Evolutionary conservation across 1,140 invertebrate species (phyloP), one percentile per base, ranked within the genome.

Genomic region (Trachelipus rathkii): DNA sequence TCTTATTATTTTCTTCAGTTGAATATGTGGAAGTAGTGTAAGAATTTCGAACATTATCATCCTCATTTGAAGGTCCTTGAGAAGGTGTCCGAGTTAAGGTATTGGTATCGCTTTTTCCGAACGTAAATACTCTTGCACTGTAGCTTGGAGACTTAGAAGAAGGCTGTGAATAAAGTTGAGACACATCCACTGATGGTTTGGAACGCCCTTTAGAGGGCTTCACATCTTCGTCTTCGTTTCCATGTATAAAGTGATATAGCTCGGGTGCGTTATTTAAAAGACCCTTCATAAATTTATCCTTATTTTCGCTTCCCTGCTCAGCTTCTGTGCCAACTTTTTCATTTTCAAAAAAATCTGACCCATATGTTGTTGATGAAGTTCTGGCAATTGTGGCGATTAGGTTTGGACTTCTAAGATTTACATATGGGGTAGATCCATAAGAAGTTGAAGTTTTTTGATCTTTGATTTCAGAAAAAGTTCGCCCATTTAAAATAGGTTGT

Each of bases 211-310:
- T 76, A 24, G 75, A 71, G 13, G 72, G 74, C 13, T 78, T 74
- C 7, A 69, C 50, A 21, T 73, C 77, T 19, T 76, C 79, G n/a
- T 76, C 76, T n/a, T 91, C 90, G 75, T 88, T 85, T 23, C 89
- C 90, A 82, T 89, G 90, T 75, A 91, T 86, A 70, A 89, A 91
- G 83, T 88, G 90, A 85, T 87, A 93, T 23, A 93, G 86, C 81
- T 92, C 90, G 11, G 92, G 91, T 0, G 92, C 91, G 77, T 91
- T 88, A 78, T 91, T 90, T 79, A 89, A 87, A 10, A 93, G 84
- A 0, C 89, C 89, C 79, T 90, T 89, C 83, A 93, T 85, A 83
- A 92, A 93, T 76, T 90, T 85, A 82, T 89, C 88, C 82, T 90
- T 90, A 81, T 90, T 90, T 77, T 89, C 88, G 60, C 87, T 87